Conservation (phyloP, 2,888 invertebrate genomes). For the Hedychridium roseum region DNA sequence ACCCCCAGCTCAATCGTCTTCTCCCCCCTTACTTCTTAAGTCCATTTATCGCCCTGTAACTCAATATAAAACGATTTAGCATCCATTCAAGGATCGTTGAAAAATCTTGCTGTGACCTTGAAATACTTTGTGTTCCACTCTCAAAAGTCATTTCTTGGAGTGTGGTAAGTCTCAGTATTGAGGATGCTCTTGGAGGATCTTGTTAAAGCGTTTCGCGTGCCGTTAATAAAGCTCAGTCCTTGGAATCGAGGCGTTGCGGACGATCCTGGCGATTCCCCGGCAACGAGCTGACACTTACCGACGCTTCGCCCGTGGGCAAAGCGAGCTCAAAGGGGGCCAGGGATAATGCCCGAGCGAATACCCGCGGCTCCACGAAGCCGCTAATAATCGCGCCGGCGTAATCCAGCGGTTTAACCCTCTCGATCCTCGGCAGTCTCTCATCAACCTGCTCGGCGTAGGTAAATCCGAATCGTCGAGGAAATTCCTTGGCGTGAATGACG, state of each 20-base stretch:
- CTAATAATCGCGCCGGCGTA: conserved; percentile 3
- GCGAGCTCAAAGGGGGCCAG: background rate
- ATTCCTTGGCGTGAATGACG: no score
- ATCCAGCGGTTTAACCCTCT: conserved; percentile 18
- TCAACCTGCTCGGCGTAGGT: no score
- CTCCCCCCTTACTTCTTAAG: background rate
- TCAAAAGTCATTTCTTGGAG: no score
- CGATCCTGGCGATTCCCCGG: conserved; percentile 1
- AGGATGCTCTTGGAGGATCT: background rate
- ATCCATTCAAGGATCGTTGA: background rate
- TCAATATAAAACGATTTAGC: no score
- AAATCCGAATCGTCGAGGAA: no score
- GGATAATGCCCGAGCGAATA: no score
- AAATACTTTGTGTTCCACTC: no score
- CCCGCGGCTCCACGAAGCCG: no score
- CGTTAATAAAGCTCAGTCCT: background rate
- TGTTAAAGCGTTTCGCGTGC: background rate
- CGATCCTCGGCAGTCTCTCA: conserved; percentile 14
- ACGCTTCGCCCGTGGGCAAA: background rate
- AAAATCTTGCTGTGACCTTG: background rate
- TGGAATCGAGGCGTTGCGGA: background rate
- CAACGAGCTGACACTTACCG: background rate
- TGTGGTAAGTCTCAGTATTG: no score
- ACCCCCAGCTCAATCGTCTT: conserved; percentile 39
- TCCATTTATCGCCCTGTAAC: background rate